A percentile compares a stretch with the other conserved stretches of the same genome.
phyloP scores from a whole-genome alignment of 2,113 vertebrate genomes.

The Poeciliopsis turrubarensis region DNA sequence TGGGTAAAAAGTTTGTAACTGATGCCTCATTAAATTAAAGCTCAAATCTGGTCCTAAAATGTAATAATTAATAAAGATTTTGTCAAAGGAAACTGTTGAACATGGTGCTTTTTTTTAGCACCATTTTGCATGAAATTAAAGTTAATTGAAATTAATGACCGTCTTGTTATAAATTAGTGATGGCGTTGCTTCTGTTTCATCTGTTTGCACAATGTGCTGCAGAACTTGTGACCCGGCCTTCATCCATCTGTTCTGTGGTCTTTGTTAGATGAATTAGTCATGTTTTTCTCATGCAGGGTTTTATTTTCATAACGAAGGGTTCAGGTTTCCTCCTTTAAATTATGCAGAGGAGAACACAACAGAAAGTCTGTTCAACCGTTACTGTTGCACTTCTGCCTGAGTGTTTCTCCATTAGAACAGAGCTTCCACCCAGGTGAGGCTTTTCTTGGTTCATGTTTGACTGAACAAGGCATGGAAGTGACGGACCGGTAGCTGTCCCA shows the following conservation, averaged over 20 bases:
- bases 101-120: background rate
- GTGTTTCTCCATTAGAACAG: background rate
- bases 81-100: background rate
- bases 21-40: too few relatives aligned
- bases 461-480: background rate
- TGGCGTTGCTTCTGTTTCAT: too few relatives aligned
- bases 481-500: background rate
- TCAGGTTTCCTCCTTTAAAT: slow-evolving; percentile 60
- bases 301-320: slow-evolving; percentile 27
- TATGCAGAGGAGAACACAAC: slow-evolving; percentile 42
- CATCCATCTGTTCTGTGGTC: slow-evolving; percentile 22
- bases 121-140: background rate
- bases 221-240: background rate
- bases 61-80: too few relatives aligned
- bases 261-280: slow-evolving; percentile 39
- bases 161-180: background rate
- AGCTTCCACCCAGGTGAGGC: too few relatives aligned
- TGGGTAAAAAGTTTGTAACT: too few relatives aligned
- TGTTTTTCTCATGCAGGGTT: slow-evolving; percentile 39
- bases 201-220: too few relatives aligned
- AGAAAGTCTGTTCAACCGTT: slow-evolving; percentile 1
- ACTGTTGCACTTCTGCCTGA: background rate
- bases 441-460: background rate
- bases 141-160: background rate
- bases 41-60: too few relatives aligned